Base-by-base conservation (phyloP, 2,888 invertebrate species). In the Nysson spinosus region DNA sequence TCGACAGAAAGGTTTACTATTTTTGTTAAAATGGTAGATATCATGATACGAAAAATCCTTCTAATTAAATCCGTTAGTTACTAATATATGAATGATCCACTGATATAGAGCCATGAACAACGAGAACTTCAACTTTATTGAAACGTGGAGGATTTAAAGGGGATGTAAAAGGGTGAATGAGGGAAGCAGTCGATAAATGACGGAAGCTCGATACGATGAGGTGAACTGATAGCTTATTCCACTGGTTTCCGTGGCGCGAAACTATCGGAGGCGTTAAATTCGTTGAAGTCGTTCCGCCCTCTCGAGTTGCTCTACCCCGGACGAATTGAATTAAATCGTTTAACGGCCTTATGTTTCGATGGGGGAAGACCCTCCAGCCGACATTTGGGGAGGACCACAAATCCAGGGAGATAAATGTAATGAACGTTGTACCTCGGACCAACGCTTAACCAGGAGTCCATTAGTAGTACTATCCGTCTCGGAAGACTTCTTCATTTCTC, bases 291-390 rank as follows among this genome's bases (percentile, higher is more conserved):
- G 19, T 30, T 49, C 34, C 60, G n/a, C 19, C 40, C 51, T 26
- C 28, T 12, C 46, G 34, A 12, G 26, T 17, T 20, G 28, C 26
- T 35, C 35, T 40, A 34, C 16, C 12, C 64, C 44, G 58, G 39
- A 43, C 64, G 77, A 84, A 86, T 85, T 79, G 85, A 85, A 85
- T 86, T 85, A 85, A 85, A 86, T 84, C 85, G 84, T 85, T 85
- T 83, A 85, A 84, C 83, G 78, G 82, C 81, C 85, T 84, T 83
- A 80, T 80, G 83, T 82, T 80, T 78, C 69, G 72, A 75, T 72
- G 77, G 79, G 77, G 72, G 70, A 75, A 46, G 69, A 75, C 71
- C 77, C 76, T 66, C 63, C 68, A 54, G 54, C 50, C 65, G 70
- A 70, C 71, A 74, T 79, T 81, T 75, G 78, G 80, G 76, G 75